Conservation (phyloP, 2,797 vertebrate species). For the Yasuhikotakia modesta region DNA sequence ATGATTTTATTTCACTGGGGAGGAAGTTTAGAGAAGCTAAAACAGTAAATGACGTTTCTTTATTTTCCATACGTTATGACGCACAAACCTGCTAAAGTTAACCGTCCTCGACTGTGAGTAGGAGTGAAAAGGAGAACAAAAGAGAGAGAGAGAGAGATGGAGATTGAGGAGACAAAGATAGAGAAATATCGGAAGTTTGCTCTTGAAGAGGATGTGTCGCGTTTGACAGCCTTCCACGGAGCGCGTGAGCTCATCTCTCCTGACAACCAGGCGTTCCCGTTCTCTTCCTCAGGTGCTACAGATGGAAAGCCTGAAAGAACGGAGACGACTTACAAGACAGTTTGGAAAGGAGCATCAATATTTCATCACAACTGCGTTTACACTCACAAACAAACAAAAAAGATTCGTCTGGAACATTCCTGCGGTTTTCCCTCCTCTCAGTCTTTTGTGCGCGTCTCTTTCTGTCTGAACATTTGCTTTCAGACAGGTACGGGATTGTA, state of each 20-base stretch:
- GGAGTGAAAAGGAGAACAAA: background rate
- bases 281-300: slow-evolving; percentile 65
- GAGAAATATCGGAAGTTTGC: slow-evolving; percentile 52
- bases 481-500: slow-evolving; percentile 52
- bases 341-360: slow-evolving; percentile 63
- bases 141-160: background rate
- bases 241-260: slow-evolving; percentile 59
- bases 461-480: slow-evolving; percentile 48
- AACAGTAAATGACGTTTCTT: background rate
- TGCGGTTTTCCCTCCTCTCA: slow-evolving; percentile 52
- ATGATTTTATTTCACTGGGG: background rate
- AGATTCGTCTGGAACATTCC: slow-evolving; percentile 59
- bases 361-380: slow-evolving; percentile 66
- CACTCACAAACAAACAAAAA: slow-evolving; percentile 62
- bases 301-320: slow-evolving; percentile 63
- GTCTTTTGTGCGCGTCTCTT: slow-evolving; percentile 41
- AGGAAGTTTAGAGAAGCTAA: background rate
- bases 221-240: slow-evolving; percentile 57
- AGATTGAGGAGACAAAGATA: slow-evolving; percentile 28
- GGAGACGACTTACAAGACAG: slow-evolving; percentile 64
- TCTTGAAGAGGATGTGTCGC: slow-evolving; percentile 57
- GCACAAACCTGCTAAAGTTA: background rate
- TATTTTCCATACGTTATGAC: slow-evolving; percentile 4
- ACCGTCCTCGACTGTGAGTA: background rate
- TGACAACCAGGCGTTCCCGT: slow-evolving; percentile 58